A percentile compares a stretch with the other conserved stretches of the same genome.
phyloP scores from a whole-genome alignment of 2,113 vertebrate species.

The Cavia aperea region DNA sequence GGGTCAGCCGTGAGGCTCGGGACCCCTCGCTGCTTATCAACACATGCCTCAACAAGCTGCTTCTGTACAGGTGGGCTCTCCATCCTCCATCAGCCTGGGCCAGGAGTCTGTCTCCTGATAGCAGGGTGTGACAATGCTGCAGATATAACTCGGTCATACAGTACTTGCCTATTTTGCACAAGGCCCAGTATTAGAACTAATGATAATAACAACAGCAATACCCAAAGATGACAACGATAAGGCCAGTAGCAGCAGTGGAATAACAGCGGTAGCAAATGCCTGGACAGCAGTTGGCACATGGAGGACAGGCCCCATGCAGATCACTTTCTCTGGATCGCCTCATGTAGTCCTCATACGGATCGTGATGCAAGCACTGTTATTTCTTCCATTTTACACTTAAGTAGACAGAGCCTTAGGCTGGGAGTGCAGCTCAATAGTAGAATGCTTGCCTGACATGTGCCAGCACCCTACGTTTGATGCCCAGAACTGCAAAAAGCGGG shows the following conservation, averaged over 20 bases:
- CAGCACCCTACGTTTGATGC: neutral
- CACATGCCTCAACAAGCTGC: constrained; percentile 89
- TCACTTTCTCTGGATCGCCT: neutral
- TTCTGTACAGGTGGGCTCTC: constrained; percentile 85
- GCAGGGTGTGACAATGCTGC: neutral
- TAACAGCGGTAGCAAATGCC: neutral
- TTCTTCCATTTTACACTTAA: neutral
- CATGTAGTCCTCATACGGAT: neutral
- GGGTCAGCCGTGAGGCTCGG: constrained; percentile 92
- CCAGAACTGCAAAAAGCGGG: neutral
- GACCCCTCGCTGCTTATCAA: constrained; percentile 93
- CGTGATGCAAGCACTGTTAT: neutral
- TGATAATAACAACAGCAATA: neutral
- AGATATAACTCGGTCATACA: neutral
- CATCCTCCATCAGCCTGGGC: neutral
- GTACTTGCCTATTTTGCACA: neutral
- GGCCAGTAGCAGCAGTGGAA: neutral
- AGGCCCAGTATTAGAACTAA: neutral
- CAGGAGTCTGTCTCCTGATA: neutral
- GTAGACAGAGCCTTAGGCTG: neutral
- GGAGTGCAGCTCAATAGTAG: neutral
- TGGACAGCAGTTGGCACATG: neutral
- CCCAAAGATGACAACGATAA: neutral
- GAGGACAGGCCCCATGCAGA: neutral
- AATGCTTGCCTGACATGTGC: neutral